Conservation (phyloP, 2,797 vertebrate genomes). For the Tiaroga cobitis region DNA sequence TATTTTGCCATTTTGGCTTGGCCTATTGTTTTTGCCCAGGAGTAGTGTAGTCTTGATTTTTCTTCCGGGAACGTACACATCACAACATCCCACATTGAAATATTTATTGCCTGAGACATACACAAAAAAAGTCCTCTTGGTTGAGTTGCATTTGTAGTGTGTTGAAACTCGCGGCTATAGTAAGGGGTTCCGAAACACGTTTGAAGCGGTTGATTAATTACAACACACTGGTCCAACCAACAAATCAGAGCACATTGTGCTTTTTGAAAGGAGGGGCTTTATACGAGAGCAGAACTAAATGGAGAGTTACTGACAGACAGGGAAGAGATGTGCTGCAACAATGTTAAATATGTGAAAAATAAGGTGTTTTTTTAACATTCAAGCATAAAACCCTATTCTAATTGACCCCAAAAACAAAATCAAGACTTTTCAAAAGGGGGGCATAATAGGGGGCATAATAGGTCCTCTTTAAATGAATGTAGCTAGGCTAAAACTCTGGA, state of each 20-base stretch:
- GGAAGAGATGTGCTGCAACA: neutral
- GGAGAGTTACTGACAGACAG: neutral
- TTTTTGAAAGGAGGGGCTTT: neutral
- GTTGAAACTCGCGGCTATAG: neutral
- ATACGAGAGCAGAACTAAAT: neutral
- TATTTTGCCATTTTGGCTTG: neutral
- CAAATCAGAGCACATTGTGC: neutral
- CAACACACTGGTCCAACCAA: neutral
- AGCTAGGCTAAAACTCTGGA: neutral
- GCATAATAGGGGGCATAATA: neutral
- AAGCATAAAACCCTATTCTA: neutral
- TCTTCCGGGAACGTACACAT: neutral
- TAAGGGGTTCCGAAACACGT: neutral
- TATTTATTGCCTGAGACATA: neutral
- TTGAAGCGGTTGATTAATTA: neutral
- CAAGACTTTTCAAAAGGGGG: neutral
- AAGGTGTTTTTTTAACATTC: neutral
- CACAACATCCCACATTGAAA: neutral
- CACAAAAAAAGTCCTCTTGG: neutral
- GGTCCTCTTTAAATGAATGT: neutral
- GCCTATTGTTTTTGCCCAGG: neutral
- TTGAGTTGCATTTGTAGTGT: neutral
- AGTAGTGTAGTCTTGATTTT: neutral
- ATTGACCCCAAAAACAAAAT: neutral
- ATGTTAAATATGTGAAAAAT: neutral